These are phyloP conservation scores for Tolmerus cingulatus DNA, from an alignment of 2,888 invertebrate genomes.

Conservation along the genomic window DNA sequence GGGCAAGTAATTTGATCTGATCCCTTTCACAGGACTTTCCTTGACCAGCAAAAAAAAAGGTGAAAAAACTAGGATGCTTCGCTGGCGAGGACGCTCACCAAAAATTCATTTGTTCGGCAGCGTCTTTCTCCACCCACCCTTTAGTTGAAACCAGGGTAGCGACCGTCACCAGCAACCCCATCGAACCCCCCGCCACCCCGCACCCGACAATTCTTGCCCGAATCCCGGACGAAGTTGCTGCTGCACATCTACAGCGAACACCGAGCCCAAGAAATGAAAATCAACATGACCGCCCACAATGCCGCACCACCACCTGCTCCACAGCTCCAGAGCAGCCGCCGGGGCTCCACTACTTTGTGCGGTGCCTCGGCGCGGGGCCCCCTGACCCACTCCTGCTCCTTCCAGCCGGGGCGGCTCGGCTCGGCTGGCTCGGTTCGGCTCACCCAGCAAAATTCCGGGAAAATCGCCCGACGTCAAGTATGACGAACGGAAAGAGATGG, in stretches of 20 bases:
- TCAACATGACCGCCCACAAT: slow-evolving; percentile 19
- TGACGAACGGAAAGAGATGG: slow-evolving; percentile 34
- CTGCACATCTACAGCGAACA: not conserved
- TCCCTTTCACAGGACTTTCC: slow-evolving; percentile 24
- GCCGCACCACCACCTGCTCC: not conserved
- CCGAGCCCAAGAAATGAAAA: not conserved
- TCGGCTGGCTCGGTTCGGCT: not conserved
- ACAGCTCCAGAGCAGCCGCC: not conserved
- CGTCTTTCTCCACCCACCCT: not conserved
- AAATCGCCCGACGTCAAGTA: slow-evolving; percentile 16
- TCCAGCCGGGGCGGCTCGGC: not conserved
- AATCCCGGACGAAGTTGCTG: not conserved
- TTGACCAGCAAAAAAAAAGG: slow-evolving; percentile 9
- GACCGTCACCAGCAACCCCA: not conserved
- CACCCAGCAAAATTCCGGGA: slow-evolving; percentile 28
- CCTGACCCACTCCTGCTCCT: not conserved
- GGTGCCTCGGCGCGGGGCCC: not conserved
- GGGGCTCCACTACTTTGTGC: not conserved
- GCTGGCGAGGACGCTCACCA: not conserved
- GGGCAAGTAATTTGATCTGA: slow-evolving; percentile 24
- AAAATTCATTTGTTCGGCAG: not conserved
- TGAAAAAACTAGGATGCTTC: not conserved
- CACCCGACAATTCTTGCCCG: not conserved
- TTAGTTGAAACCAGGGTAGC: not conserved
- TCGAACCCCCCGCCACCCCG: not conserved